Percentiles rank a stretch among this genome's conserved stretches.
These are phyloP conservation scores for Grallaria varia DNA, from an alignment of 2,113 vertebrate genomes.

Conservation along the genomic window DNA sequence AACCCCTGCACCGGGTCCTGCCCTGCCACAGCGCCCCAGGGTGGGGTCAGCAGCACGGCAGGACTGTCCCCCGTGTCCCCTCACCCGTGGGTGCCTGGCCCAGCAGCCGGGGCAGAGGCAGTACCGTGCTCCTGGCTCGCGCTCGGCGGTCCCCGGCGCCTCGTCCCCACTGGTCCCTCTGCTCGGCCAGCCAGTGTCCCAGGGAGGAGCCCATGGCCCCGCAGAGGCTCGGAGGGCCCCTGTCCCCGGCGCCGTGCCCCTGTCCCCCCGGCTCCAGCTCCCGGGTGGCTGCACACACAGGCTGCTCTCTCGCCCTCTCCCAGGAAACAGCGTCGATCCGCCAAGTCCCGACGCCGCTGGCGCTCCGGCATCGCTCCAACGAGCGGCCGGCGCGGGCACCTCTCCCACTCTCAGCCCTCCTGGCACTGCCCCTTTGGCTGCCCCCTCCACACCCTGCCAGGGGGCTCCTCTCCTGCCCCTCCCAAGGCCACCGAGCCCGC, in stretches of 20 bases:
- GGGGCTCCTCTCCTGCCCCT: neutral
- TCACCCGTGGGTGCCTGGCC: fast-evolving
- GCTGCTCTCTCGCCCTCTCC: neutral
- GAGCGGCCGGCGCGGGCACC: fast-evolving
- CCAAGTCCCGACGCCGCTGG: neutral
- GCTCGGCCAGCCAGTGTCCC: neutral
- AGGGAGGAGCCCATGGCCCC: neutral
- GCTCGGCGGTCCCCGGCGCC: neutral
- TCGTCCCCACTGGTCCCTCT: neutral
- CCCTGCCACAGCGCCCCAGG: neutral
- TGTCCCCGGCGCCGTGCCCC: too few relatives aligned
- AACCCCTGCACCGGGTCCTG: neutral
- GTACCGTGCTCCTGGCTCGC: neutral
- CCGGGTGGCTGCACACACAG: neutral
- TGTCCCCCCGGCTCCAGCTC: neutral
- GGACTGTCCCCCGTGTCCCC: neutral
- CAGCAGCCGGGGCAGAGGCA: neutral
- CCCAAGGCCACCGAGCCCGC: fast-evolving
- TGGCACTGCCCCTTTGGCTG: neutral
- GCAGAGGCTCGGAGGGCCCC: too few relatives aligned
- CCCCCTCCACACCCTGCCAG: neutral
- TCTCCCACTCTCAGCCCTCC: fast-evolving
- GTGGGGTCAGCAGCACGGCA: fast-evolving
- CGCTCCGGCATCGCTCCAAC: neutral
- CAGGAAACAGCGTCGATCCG: neutral